Conservation (phyloP, 2,797 vertebrate species). For the Fringilla coelebs region DNA sequence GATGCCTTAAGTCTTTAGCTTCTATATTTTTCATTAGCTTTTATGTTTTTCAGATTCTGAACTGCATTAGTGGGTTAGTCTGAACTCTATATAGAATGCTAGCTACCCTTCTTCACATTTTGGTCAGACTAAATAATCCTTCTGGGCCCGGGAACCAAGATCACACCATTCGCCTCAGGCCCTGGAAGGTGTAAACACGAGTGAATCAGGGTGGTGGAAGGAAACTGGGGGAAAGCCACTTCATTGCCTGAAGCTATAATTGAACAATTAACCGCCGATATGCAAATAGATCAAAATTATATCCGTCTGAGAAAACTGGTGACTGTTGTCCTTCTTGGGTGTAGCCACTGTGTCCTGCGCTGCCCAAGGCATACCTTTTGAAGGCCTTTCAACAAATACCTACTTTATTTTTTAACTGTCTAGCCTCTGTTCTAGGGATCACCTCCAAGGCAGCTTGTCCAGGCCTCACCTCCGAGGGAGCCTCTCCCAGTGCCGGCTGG, state of each 20-base stretch:
- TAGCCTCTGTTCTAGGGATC: neutral
- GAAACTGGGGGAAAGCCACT: neutral
- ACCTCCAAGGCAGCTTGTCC: neutral
- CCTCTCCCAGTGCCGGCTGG: neutral
- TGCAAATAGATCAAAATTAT: neutral
- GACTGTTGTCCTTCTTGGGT: too few species aligned
- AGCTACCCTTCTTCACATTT: neutral
- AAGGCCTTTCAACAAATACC: neutral
- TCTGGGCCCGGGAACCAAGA: neutral
- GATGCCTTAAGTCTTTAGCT: too few species aligned
- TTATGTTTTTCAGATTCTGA: neutral
- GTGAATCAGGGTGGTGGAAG: neutral
- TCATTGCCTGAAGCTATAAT: neutral
- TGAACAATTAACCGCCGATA: neutral
- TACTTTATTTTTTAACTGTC: neutral
- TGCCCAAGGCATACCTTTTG: neutral
- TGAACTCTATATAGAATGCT: neutral
- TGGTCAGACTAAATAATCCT: neutral
- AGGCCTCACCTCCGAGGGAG: neutral
- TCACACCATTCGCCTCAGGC: neutral
- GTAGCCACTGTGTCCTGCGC: neutral
- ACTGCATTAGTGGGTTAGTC: neutral
- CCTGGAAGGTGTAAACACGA: neutral
- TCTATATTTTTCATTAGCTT: neutral
- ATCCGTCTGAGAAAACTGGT: accelerated